Evolutionary conservation across 2,113 vertebrate species (phyloP), one percentile per base, ranked within the genome.

Genomic region (Grus americana): DNA sequence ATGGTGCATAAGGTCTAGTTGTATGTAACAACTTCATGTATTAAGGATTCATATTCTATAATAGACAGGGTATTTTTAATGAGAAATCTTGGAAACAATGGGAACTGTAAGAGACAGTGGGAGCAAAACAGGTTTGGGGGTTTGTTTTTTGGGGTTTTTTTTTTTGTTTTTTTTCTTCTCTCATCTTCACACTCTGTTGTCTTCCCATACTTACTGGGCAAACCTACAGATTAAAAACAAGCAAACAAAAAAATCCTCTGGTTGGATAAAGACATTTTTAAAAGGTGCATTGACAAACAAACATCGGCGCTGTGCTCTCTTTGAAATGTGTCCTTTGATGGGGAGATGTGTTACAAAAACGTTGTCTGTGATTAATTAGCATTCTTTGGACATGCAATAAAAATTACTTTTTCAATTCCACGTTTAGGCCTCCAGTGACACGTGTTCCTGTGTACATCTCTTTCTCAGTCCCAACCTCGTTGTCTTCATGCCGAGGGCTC

Each of bases 391-490:
- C 34, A 20, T 18, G 20, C 52, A n/a, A 9, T 54, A 47, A n/a
- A 29, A 61, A 36, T 26, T 14, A 5, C 17, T 59, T 38, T 36
- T 66, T 59, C 79, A 32, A 1, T 6, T 32, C 52, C 16, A 10
- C 1, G 1, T 52, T 29, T 13, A 49, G 63, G 70, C 32, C 57
- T 50, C 18, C 3, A 4, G 29, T 22, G n/a, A 36, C n/a, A 30
- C 0, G 0, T 0, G 11, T 15, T 65, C 42, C 26, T 13, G 13
- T 19, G 32, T 19, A 2, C 10, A 3, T 29, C 30, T 70, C 19
- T 38, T 32, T 47, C 36, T 71, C n/a, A 11, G n/a, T 38, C 36
- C 55, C 32, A 44, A 30, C 13, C 15, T 20, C 34, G 23, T 57
- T 6, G 32, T 29, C 55, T 30, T 38, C 49, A 2, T 2, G 20